Conservation (phyloP, 2,797 vertebrate genomes). For the Sternarchorhynchus goeldii region DNA sequence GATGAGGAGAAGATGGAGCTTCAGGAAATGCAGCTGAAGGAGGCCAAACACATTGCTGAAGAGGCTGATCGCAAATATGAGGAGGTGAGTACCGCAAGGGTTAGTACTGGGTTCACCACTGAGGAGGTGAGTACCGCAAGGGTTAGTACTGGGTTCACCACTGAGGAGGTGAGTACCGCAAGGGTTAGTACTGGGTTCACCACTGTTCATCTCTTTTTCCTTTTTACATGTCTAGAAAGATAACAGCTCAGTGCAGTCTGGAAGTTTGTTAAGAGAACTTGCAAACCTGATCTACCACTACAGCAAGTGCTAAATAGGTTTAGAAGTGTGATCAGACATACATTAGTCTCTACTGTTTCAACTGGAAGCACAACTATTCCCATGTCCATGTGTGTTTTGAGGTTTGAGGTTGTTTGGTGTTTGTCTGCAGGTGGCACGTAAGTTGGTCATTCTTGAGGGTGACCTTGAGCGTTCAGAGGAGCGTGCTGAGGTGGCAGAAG, state of each 20-base stretch:
- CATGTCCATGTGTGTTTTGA: neutral
- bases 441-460: conserved; percentile 94
- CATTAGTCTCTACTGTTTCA: neutral
- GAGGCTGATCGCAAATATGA: conserved; percentile 98
- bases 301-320: neutral
- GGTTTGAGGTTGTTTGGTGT: conserved; percentile 15
- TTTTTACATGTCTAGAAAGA: neutral
- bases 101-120: neutral
- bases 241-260: neutral
- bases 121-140: conserved; percentile 81
- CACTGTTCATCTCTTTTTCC: no score
- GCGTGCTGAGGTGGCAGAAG: conserved; percentile 94
- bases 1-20: conserved; percentile 98
- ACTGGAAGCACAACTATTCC: neutral
- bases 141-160: neutral
- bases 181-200: neutral
- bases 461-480: conserved; percentile 97
- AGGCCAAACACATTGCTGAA: conserved; percentile 96
- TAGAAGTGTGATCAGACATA: neutral
- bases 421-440: conserved; percentile 86
- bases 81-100: conserved; percentile 76
- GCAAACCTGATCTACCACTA: no score
- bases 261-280: neutral
- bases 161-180: conserved; percentile 82
- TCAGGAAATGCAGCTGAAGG: conserved; percentile 97